phyloP scores from a whole-genome alignment of 2,113 vertebrate genomes.

The Zosterops japonicus region DNA sequence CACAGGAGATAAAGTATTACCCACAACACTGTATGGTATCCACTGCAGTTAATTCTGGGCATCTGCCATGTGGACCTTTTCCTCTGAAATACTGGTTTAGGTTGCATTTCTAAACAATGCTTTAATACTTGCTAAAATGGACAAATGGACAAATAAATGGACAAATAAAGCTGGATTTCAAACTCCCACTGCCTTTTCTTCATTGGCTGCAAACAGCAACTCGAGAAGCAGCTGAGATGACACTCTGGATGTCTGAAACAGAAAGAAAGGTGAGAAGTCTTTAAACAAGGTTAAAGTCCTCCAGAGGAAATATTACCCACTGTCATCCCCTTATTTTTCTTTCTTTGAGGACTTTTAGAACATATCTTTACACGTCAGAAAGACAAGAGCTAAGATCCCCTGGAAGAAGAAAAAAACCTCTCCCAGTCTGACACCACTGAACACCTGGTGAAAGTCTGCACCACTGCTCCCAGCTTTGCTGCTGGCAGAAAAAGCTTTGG shows the following conservation, averaged over 20 bases:
- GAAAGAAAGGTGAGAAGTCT: not conserved
- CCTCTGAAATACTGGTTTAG: not conserved
- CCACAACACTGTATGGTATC: fast-evolving
- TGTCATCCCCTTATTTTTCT: not conserved
- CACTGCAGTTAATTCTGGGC: not conserved
- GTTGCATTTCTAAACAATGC: not conserved
- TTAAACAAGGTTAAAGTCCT: not conserved
- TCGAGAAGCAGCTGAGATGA: not conserved
- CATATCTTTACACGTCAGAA: not conserved
- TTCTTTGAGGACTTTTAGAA: not conserved
- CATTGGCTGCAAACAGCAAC: not conserved
- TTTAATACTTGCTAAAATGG: not conserved
- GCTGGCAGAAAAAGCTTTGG: not conserved
- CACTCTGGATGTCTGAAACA: not conserved
- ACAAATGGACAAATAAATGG: not conserved
- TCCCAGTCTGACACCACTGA: not conserved
- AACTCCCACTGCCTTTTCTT: not conserved
- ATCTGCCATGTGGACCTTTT: not conserved
- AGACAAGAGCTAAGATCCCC: not conserved
- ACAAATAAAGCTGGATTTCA: not conserved
- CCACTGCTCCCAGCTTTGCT: not conserved
- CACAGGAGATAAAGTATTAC: not conserved
- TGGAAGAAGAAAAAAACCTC: not conserved
- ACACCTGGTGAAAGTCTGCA: not conserved
- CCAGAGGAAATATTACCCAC: not conserved